phyloP scores from a whole-genome alignment of 2,797 vertebrate species.

The Gymnocypris eckloni region DNA sequence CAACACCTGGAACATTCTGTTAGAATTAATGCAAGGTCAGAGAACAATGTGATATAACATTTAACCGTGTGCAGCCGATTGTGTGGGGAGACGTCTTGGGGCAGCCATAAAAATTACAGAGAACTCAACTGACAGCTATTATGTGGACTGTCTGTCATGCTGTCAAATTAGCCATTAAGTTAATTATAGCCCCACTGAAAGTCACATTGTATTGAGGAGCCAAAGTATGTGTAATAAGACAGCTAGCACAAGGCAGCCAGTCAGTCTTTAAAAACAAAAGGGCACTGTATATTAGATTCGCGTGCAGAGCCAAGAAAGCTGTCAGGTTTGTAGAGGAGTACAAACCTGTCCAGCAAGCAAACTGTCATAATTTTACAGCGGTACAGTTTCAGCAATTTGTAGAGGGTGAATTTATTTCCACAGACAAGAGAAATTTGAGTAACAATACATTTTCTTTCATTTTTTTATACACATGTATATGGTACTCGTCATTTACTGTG shows the following conservation, averaged over 20 bases:
- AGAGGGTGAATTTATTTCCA: conserved; percentile 41
- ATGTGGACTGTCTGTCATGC: conserved; percentile 54
- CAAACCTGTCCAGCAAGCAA: conserved; percentile 57
- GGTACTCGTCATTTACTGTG: conserved; percentile 17
- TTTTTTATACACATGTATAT: conserved; percentile 15
- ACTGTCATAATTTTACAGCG: conserved; percentile 56
- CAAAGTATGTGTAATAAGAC: conserved; percentile 59
- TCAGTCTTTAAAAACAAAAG: conserved; percentile 65
- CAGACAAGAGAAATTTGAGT: conserved; percentile 42
- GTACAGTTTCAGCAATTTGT: conserved; percentile 56
- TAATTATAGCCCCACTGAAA: conserved; percentile 59
- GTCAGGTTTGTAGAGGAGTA: conserved; percentile 63
- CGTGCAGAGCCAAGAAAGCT: conserved; percentile 65
- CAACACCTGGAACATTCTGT: conserved; percentile 25
- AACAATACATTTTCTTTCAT: conserved; percentile 30
- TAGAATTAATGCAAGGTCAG: conserved; percentile 35
- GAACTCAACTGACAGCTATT: conserved; percentile 58
- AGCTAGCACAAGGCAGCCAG: conserved; percentile 63
- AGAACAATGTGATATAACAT: conserved; percentile 11
- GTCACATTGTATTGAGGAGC: conserved; percentile 51
- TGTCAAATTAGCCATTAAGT: conserved; percentile 62
- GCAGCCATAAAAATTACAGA: conserved; percentile 42
- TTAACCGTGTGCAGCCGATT: conserved; percentile 4
- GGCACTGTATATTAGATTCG: conserved; percentile 71
- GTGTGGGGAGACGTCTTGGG: conserved; percentile 23